Base-by-base conservation (phyloP, 2,888 invertebrate genomes). In the Eremobia ochroleuca region DNA sequence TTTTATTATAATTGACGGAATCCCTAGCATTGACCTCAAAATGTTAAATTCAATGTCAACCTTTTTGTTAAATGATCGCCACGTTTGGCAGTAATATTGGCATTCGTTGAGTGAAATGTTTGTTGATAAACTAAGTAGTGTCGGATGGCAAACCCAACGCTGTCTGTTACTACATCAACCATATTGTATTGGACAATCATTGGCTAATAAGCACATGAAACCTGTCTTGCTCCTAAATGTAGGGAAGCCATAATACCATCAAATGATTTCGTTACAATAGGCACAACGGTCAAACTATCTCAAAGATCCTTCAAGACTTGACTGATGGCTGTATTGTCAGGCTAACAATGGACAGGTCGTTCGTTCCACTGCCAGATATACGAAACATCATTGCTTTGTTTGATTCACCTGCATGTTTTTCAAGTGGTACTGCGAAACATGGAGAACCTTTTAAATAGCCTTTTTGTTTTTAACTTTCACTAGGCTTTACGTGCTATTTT, bases 271-370 rank as follows among this genome's bases (percentile, higher is more conserved):
- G 69, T 82, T 82, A 88, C 86, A 88, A 84, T 86, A 81, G 79
- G 78, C 69, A 74, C 81, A 78, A 79, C 80, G 88, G 90, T 88
- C 77, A 85, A 85, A 83, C 85, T 85, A 87, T 81, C 82, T 70
- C 83, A 83, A 88, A 88, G 86, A 88, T 88, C 89, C 88, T 87
- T 89, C 88, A 85, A 75, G 82, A 68, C 85, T 86, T 91, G 91
- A 92, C 89, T 90, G 91, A 92, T 92, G 89, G 81, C 73, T 90
- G 91, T 91, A 92, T 93, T 93, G 94, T 92, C 90, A 89, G 88
- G 68, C 62, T 88, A 91, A 93, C 92, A 93, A 93, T 92, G 87
- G 90, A 85, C 87, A 81, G 81, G 85, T 85, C 88, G 88, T 88
- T 91, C 89, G 92, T 90, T 88, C 85, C 80, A 85, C 87, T 82